These are phyloP conservation scores for Pseudanteris insignis DNA, from an alignment of 2,888 invertebrate genomes.

Conservation along the genomic window DNA sequence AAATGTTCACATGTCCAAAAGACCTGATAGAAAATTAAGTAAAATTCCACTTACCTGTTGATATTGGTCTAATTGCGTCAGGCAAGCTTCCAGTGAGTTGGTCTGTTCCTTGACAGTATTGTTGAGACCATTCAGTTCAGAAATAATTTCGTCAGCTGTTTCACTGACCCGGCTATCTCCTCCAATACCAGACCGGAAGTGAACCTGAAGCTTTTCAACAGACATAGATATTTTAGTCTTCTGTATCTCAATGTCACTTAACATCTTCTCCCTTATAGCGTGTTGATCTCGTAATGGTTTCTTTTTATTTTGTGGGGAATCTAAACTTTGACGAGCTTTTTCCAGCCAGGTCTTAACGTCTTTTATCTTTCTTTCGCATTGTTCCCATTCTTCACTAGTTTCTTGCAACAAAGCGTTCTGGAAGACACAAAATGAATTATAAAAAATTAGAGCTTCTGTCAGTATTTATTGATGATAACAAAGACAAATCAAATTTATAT, in stretches of 20 bases:
- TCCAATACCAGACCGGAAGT: slow-evolving; percentile 86
- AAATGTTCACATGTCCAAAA: not conserved
- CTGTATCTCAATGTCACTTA: slow-evolving; percentile 87
- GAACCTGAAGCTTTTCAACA: slow-evolving; percentile 90
- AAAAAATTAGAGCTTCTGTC: not conserved
- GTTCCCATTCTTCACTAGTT: slow-evolving; percentile 94
- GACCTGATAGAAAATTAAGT: too few relatives aligned
- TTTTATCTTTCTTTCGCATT: slow-evolving; percentile 92
- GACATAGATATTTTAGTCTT: slow-evolving; percentile 89
- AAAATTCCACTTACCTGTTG: slow-evolving; percentile 72
- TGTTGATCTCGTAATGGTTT: slow-evolving; percentile 88
- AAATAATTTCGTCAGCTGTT: slow-evolving; percentile 75
- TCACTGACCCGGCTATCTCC: slow-evolving; percentile 80
- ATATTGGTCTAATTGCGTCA: slow-evolving; percentile 87
- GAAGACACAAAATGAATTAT: slow-evolving; percentile 47
- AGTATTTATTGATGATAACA: too few relatives aligned
- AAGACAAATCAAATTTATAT: not conserved
- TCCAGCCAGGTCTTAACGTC: slow-evolving; percentile 91
- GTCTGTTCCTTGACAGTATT: slow-evolving; percentile 74
- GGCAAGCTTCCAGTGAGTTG: slow-evolving; percentile 76
- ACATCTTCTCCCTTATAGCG: slow-evolving; percentile 83
- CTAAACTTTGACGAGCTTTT: slow-evolving; percentile 80
- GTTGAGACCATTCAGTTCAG: slow-evolving; percentile 75
- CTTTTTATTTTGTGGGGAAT: slow-evolving; percentile 84
- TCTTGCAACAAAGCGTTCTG: slow-evolving; percentile 90